Conservation (phyloP, 2,888 invertebrate genomes). For the Brenthis ino region DNA sequence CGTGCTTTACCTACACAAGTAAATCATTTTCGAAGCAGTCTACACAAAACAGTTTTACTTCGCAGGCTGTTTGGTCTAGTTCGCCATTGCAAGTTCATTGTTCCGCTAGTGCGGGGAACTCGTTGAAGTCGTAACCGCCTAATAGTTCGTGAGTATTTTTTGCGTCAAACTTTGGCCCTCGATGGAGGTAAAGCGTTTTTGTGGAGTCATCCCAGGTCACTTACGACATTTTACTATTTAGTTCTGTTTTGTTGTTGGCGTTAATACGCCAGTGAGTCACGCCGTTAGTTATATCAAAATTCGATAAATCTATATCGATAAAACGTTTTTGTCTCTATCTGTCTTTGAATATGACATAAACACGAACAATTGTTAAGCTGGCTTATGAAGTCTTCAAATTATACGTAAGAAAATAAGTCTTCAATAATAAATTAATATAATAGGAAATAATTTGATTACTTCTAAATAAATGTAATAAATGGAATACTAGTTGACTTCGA, state of each 20-base stretch:
- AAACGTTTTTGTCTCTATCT: background rate
- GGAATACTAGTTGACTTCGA: no score
- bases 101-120: slow-evolving; percentile 54
- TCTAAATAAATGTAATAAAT: no score
- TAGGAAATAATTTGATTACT: no score
- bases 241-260: slow-evolving; percentile 76
- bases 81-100: slow-evolving; percentile 80
- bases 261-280: slow-evolving; percentile 79
- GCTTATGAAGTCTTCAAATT: no score
- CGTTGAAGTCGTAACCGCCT: slow-evolving; percentile 66
- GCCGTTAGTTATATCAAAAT: slow-evolving; percentile 59
- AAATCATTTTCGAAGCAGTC: slow-evolving; percentile 56
- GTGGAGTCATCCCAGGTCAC: slow-evolving; percentile 59
- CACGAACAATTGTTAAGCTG: no score
- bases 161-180: slow-evolving; percentile 62
- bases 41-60: slow-evolving; percentile 61
- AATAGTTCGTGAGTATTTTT: slow-evolving; percentile 53
- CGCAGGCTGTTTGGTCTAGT: slow-evolving; percentile 78
- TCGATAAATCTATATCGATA: slow-evolving; percentile 53
- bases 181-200: slow-evolving; percentile 63
- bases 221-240: slow-evolving; percentile 69
- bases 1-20: slow-evolving; percentile 46
- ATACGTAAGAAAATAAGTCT: no score
- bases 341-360: no score
- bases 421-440: no score